These are phyloP conservation scores for Cuculus canorus DNA, from an alignment of 2,797 vertebrate genomes.

Conservation along the genomic window DNA sequence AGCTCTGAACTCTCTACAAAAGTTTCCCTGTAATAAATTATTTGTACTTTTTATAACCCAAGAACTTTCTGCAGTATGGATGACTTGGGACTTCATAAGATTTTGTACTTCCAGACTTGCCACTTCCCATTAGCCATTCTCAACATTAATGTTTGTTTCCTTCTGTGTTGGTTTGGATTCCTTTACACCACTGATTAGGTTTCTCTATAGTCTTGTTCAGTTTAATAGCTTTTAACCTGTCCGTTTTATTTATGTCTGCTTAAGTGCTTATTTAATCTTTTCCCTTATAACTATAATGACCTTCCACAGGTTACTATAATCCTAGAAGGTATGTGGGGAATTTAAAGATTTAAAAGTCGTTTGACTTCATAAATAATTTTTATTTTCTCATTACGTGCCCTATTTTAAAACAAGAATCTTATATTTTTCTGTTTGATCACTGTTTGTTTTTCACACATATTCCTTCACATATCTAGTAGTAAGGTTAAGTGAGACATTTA, in stretches of 20 bases:
- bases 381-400: constrained; percentile 47
- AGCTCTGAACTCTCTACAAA: not conserved
- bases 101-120: not conserved
- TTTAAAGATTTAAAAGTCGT: constrained; percentile 75
- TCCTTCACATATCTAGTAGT: not conserved
- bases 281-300: constrained; percentile 72
- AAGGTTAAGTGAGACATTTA: not conserved
- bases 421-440: not conserved
- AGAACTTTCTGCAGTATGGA: not conserved
- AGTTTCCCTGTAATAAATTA: not conserved
- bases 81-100: not conserved
- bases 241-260: constrained; percentile 72
- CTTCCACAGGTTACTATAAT: constrained; percentile 75
- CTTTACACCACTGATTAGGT: constrained; percentile 52
- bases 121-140: not conserved
- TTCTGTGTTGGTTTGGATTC: constrained; percentile 26
- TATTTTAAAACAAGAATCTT: constrained; percentile 16
- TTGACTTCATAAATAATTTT: constrained; percentile 75
- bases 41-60: not conserved
- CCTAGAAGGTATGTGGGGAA: constrained; percentile 71
- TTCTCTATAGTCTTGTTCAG: constrained; percentile 39
- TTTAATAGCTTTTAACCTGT: constrained; percentile 73
- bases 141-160: constrained; percentile 5
- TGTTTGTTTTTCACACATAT: not conserved
- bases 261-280: constrained; percentile 75